A percentile compares a stretch with the other conserved stretches of the same genome.
phyloP scores from a whole-genome alignment of 1,140 invertebrate species.

The Copidosoma floridanum region DNA sequence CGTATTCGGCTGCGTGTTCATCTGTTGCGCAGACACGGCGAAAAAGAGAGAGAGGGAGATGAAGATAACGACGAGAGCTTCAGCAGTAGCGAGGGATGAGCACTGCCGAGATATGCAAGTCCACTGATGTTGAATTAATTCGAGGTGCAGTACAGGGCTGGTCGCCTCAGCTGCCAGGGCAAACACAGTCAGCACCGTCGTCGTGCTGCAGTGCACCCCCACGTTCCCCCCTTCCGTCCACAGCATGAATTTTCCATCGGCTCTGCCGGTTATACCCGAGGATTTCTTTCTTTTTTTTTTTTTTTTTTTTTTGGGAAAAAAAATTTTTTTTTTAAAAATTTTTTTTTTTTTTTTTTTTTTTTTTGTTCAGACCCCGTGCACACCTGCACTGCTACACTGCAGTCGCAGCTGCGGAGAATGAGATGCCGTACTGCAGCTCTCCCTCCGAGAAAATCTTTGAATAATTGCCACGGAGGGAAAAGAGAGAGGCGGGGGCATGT shows the following conservation, averaged over 20 bases:
- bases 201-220: no score
- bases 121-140: constrained; percentile 16
- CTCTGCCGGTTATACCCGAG: not conserved
- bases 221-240: no score
- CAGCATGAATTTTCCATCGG: constrained; percentile 9
- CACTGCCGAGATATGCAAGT: no score
- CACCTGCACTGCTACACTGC: not conserved
- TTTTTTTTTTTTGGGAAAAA: no score
- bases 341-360: no score
- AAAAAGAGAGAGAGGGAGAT: not conserved
- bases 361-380: no score
- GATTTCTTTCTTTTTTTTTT: not conserved
- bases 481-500: not conserved
- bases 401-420: not conserved
- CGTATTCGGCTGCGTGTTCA: not conserved
- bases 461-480: not conserved
- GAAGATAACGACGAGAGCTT: not conserved
- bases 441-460: not conserved
- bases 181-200: no score
- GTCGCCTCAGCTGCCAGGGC: no score
- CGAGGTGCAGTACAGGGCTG: not conserved
- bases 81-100: not conserved
- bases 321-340: no score
- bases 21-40: not conserved
- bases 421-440: no score